Conservation (phyloP, 2,797 vertebrate species). For the Emys orbicularis region DNA sequence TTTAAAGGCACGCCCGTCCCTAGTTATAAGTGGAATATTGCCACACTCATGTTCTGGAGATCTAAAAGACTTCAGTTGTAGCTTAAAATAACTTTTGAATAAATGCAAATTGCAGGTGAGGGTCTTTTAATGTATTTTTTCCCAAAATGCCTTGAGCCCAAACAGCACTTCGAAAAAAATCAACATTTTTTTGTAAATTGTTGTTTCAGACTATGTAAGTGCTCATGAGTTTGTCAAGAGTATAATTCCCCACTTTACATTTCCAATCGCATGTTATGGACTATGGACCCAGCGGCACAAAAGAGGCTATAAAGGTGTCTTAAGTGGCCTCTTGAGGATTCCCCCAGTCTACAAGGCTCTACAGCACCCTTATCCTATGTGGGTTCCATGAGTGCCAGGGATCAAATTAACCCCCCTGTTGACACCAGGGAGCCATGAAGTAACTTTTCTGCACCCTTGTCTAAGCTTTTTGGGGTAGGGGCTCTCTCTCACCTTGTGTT, state of each 20-base stretch:
- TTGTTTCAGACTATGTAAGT: not conserved
- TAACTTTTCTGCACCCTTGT: fast-evolving
- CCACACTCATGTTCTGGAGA: not conserved
- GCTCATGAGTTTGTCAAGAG: not conserved
- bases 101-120: not conserved
- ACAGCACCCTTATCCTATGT: not conserved
- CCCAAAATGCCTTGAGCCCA: not conserved
- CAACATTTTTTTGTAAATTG: too few species aligned
- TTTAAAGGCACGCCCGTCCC: not conserved
- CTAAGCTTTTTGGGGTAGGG: not conserved
- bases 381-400: not conserved
- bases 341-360: not conserved
- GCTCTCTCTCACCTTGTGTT: not conserved
- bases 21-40: not conserved
- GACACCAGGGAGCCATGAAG: not conserved
- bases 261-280: not conserved
- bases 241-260: not conserved
- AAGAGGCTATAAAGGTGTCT: not conserved
- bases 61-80: not conserved
- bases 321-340: not conserved
- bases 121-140: not conserved
- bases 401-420: not conserved
- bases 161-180: too few species aligned
- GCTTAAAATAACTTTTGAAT: not conserved
- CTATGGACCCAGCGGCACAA: not conserved